phyloP scores from a whole-genome alignment of 2,113 vertebrate genomes.

The Eidolon helvum region DNA sequence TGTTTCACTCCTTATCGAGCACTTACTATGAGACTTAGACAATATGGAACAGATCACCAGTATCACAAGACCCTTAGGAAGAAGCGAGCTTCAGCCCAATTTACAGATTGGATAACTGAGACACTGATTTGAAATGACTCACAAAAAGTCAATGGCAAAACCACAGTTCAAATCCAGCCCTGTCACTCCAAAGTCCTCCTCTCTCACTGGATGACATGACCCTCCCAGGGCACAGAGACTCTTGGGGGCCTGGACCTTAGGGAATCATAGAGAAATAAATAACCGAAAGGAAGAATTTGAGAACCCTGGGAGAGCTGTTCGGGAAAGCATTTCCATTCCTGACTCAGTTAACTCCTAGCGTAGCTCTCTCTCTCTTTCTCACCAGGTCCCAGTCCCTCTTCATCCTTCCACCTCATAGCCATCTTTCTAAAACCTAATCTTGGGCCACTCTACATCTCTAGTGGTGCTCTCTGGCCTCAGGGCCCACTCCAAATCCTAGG shows the following conservation, averaged over 20 bases:
- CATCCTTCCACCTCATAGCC: neutral
- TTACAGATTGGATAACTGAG: neutral
- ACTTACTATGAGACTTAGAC: neutral
- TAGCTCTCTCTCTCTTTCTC: neutral
- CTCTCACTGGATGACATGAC: neutral
- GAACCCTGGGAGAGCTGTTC: neutral
- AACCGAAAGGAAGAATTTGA: neutral
- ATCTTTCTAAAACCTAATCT: neutral
- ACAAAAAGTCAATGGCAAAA: neutral
- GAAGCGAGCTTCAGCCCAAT: neutral
- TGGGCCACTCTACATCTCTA: neutral
- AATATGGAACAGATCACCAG: neutral
- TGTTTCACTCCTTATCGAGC: neutral
- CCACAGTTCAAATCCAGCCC: neutral
- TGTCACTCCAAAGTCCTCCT: neutral
- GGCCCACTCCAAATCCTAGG: neutral
- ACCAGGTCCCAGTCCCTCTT: neutral
- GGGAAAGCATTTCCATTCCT: neutral
- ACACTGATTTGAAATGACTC: neutral
- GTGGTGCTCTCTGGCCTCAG: neutral
- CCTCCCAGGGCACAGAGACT: neutral
- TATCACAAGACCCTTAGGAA: neutral
- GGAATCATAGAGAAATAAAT: neutral
- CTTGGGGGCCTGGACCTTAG: neutral
- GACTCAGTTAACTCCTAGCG: neutral